phyloP scores from a whole-genome alignment of 2,113 vertebrate species.

The Lampris incognitus region DNA sequence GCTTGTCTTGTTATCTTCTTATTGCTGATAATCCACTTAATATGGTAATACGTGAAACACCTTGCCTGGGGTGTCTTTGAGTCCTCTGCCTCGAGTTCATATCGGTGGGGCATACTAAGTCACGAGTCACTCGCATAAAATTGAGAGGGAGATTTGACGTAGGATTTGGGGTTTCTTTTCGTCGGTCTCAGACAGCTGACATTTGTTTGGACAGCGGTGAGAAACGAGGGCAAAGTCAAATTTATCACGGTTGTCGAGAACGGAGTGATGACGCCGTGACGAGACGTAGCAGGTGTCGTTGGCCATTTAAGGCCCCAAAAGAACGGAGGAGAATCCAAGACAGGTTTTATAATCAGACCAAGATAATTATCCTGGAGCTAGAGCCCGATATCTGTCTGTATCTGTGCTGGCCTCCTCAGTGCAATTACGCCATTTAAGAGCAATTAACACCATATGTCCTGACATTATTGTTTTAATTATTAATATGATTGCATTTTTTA shows the following conservation, averaged over 20 bases:
- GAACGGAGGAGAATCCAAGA: conserved; percentile 52
- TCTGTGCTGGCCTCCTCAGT: conserved; percentile 35
- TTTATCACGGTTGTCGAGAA: conserved; percentile 4
- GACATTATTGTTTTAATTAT: conserved; percentile 48
- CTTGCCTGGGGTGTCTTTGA: conserved; percentile 47
- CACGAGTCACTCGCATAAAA: conserved; percentile 28
- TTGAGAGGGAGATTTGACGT: conserved; percentile 13
- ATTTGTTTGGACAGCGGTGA: conserved; percentile 8
- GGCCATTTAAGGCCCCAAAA: conserved; percentile 31
- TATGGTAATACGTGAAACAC: conserved; percentile 61
- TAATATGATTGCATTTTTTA: conserved; percentile 57
- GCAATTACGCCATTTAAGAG: conserved; percentile 64
- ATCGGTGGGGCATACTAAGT: conserved; percentile 20
- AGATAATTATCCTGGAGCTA: conserved; percentile 64
- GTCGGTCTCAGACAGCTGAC: conserved; percentile 9
- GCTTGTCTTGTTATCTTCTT: conserved; percentile 64
- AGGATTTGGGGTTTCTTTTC: conserved; percentile 33
- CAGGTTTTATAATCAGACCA: conserved; percentile 64
- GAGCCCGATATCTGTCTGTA: conserved; percentile 53
- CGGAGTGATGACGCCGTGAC: conserved; percentile 4
- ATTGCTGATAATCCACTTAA: conserved; percentile 68
- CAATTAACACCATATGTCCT: conserved; percentile 61
- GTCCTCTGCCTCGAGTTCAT: conserved; percentile 34
- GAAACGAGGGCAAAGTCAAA: background rate
- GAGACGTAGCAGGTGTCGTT: background rate